Base-by-base conservation (phyloP, 2,797 vertebrate species). In the Atherinosoma microstoma region DNA sequence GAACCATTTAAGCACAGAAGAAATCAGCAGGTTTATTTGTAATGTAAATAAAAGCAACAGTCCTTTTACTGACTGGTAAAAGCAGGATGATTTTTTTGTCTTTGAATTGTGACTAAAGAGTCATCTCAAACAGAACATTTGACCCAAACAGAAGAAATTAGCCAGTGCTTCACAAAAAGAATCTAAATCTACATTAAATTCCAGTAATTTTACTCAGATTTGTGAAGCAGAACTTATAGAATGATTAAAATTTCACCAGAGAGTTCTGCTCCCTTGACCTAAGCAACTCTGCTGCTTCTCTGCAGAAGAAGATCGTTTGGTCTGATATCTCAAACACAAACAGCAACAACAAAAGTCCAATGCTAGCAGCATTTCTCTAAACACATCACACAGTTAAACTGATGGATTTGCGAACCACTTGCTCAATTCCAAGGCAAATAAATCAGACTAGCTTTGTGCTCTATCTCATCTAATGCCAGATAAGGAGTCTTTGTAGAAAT, bases 401-500 rank as follows among this genome's bases (percentile, higher is more conserved):
- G 13, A 15, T 65, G 11, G 24, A 27, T 12, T 75, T 63, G 12
- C 10, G 0, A 24, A 36, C 2, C 6, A n/a, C 2, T 24, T 47
- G 16, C 57, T 38, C 49, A 38, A 64, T 40, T 38, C 49, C 27
- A 73, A 58, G 20, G 10, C 3, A 60, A 67, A 53, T 51, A 49
- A 70, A 83, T 68, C n/a, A 60, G 54, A 51, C 8, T 62, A 11
- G 32, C 11, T 6, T 42, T 35, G 20, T 35, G 38, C 60, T 67
- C 1, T 13, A 16, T 32, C n/a, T 58, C n/a, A 53, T 57, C 8
- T 29, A 47, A 2, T 18, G 20, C 45, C 18, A 70, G 63, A 64
- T 58, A 58, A 75, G 70, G 45, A 20, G 49, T 57, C 20, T 60
- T 49, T 42, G 15, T 18, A 65, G 30, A 71, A 24, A 87, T 88